Evolutionary conservation across 2,888 invertebrate genomes (phyloP).

Genomic region (Phrixothrix hirtus): DNA sequence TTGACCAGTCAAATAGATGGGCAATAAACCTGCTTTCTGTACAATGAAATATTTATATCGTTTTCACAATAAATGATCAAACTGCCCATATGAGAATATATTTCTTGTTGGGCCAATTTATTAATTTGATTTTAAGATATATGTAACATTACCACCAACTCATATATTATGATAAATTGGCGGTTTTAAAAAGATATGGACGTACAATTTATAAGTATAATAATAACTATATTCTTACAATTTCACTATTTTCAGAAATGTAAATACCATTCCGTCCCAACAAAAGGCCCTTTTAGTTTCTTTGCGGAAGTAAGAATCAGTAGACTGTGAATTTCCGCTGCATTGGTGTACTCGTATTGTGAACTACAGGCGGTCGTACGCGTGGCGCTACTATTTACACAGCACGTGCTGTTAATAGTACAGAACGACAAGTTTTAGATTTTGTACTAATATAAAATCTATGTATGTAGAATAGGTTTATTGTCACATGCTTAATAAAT

Average conservation of each 20-base stretch:
- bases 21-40: background rate
- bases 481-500: too few species aligned
- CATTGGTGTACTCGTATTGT: constrained; percentile 13
- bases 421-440: constrained; percentile 10
- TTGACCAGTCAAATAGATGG: background rate
- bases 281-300: constrained; percentile 4
- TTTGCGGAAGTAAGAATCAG: constrained; percentile 23
- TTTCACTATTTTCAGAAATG: constrained; percentile 2
- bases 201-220: too few species aligned
- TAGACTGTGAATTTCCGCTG: constrained; percentile 24
- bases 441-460: background rate
- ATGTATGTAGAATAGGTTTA: too few species aligned
- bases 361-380: constrained; percentile 22
- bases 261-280: constrained; percentile 7
- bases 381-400: constrained; percentile 18
- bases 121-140: too few species aligned
- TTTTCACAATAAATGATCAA: background rate
- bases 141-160: too few species aligned
- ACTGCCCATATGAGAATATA: background rate
- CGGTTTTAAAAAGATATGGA: too few species aligned
- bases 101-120: too few species aligned
- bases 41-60: background rate
- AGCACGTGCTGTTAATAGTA: constrained; percentile 27
- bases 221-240: too few species aligned
- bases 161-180: too few species aligned